Evolutionary conservation across 2,888 invertebrate species (phyloP).

Genomic region (Metopia argyrocephala): DNA sequence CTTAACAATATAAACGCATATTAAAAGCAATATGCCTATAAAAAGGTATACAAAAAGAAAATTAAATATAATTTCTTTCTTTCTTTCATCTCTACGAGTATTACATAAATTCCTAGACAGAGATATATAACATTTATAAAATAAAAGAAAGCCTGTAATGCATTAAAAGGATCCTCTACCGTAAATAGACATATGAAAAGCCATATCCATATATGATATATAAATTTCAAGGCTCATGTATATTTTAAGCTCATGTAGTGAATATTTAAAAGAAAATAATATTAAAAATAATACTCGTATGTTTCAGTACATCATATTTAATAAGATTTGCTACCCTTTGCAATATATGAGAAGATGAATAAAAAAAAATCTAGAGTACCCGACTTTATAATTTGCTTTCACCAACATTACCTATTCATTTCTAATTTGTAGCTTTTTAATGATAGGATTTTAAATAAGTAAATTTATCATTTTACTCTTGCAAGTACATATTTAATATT

Average conservation of each 20-base stretch:
- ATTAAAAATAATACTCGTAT: background rate
- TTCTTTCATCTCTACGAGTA: background rate
- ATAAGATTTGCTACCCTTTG: background rate
- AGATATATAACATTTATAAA: background rate
- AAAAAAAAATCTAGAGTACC: too few relatives aligned
- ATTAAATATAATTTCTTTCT: conserved; percentile 46
- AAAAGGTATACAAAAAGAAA: conserved; percentile 3
- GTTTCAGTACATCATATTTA: conserved; percentile 52
- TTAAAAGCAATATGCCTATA: conserved; percentile 6
- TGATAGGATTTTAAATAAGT: too few relatives aligned
- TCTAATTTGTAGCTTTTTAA: conserved; percentile 40
- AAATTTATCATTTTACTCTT: too few relatives aligned
- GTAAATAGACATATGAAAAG: background rate
- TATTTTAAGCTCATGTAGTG: background rate
- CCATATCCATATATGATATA: background rate
- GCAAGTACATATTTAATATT: too few relatives aligned
- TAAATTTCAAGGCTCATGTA: background rate
- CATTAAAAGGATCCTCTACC: too few relatives aligned
- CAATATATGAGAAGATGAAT: too few relatives aligned
- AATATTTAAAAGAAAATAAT: background rate
- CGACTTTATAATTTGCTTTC: conserved; percentile 20
- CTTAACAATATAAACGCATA: conserved; percentile 52
- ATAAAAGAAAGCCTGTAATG: background rate
- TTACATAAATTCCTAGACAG: background rate
- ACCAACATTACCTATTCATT: background rate